Conservation (phyloP, 2,797 vertebrate genomes). For the Chelidonichthys spinosus region DNA sequence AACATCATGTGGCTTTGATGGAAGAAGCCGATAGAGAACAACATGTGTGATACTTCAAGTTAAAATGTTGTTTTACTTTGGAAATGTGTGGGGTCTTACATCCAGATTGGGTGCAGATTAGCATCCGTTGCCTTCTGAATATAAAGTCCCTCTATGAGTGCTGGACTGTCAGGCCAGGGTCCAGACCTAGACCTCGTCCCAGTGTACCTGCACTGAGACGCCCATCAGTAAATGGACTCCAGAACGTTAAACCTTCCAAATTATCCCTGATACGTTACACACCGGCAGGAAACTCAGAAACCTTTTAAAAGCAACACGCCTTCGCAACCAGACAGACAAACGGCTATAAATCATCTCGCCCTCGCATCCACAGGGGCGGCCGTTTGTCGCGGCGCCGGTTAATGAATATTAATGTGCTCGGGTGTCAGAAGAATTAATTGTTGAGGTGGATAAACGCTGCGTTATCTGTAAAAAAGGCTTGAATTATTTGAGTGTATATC, state of each 20-base stretch:
- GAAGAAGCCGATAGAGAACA: neutral
- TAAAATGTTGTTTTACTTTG: neutral
- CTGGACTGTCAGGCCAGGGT: neutral
- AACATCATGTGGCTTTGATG: neutral
- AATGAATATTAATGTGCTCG: slow-evolving; percentile 91
- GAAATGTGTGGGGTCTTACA: neutral
- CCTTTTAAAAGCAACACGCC: slow-evolving; percentile 29
- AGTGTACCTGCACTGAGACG: slow-evolving; percentile 5
- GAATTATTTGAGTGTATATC: slow-evolving; percentile 82
- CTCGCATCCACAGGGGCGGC: slow-evolving; percentile 56
- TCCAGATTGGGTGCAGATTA: neutral
- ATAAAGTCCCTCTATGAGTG: neutral
- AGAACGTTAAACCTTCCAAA: slow-evolving; percentile 22
- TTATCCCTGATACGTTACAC: slow-evolving; percentile 30
- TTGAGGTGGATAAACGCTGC: slow-evolving; percentile 83
- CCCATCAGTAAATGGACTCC: slow-evolving; percentile 23
- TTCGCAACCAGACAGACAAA: slow-evolving; percentile 41
- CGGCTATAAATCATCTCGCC: slow-evolving; percentile 58
- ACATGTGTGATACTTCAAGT: neutral
- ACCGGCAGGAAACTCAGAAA: slow-evolving; percentile 22
- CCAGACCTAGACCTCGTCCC: slow-evolving; percentile 20
- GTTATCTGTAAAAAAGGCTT: slow-evolving; percentile 77
- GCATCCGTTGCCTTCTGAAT: neutral
- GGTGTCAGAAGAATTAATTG: slow-evolving; percentile 89
- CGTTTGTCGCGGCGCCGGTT: slow-evolving; percentile 78